Base-by-base conservation (phyloP, 2,888 invertebrate species). In the Pyrochroa serraticornis region DNA sequence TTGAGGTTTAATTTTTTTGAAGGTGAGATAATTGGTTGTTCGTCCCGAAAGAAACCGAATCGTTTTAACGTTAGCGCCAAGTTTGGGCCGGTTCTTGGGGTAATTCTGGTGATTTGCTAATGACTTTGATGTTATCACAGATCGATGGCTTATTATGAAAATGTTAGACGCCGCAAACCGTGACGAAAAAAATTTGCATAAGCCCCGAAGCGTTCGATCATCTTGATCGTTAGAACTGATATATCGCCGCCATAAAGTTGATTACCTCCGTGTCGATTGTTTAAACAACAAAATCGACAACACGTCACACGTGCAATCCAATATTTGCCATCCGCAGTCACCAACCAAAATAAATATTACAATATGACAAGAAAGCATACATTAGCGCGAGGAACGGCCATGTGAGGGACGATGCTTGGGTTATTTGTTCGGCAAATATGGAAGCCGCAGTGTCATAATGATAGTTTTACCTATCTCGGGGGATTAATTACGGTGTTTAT, bases 321-420 rank as follows among this genome's bases (percentile, higher is more conserved):
- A 53, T 54, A 47, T 54, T 54, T 54, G 54, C 45, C n/a, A 22
- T 35, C 10, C 37, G 51, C 22, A 46, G 54, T 54, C 54, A 54
- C 35, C 51, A 33, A 13, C 46, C 7, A 51, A 52, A 58, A 52
- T 58, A 58, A 58, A 52, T 43, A 46, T 58, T 57, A 51, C 51
- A 31, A 30, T 7, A 42, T 12, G 3, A 13, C n/a, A n/a, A 31
- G 13, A 9, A 30, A 30, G 6, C 6, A 22, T 42, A 1, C 43
- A 32, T 32, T 33, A 43, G 32, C 32, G 32, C 14, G 30, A 13
- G n/a, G 3, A 30, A 22, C 10, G 30, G 8, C 30, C 30, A 22
- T 30, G 42, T 42, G 12, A n/a, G 42, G 31, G 33, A 5, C 8
- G 1, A 31, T 32, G 33, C 31, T 12, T 43, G 33, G n/a, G 10